Percentiles rank a stretch among this genome's conserved stretches.
Conservation (phyloP, 53 echinoderm and acorn worm genomes). For the Zoroaster sp. region DNA sequence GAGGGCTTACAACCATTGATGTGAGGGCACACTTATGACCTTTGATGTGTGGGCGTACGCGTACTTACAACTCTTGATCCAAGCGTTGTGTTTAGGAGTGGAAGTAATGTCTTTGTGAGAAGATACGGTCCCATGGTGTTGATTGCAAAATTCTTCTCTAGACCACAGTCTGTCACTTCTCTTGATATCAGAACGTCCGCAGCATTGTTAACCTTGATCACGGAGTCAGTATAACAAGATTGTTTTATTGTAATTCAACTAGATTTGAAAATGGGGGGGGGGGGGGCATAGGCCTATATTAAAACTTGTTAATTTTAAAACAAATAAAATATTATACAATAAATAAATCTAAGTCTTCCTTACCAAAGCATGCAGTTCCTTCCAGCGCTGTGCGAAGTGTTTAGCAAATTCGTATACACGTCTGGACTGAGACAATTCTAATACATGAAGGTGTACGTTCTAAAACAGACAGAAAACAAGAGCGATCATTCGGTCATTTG, state of each 20-base stretch:
- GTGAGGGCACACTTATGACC: too few species aligned
- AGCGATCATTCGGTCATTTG: too few species aligned
- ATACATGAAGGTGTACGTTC: conserved; percentile 80
- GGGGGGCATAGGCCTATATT: too few species aligned
- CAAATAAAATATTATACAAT: neutral
- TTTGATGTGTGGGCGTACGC: too few species aligned
- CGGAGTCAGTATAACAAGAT: too few species aligned
- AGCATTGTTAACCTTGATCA: conserved; percentile 83
- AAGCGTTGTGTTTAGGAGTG: conserved; percentile 42
- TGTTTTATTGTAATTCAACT: neutral
- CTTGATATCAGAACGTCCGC: conserved; percentile 59
- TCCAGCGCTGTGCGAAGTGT: conserved; percentile 64
- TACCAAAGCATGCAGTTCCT: conserved; percentile 80
- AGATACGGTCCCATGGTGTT: conserved; percentile 77
- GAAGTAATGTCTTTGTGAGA: conserved; percentile 72
- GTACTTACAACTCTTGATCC: conserved; percentile 81
- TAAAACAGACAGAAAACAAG: conserved; percentile 33
- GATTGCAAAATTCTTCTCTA: conserved; percentile 76
- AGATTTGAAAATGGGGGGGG: neutral
- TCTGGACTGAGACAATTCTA: conserved; percentile 80
- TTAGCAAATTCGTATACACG: conserved; percentile 77
- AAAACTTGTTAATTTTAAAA: neutral
- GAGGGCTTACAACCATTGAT: too few species aligned
- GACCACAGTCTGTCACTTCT: conserved; percentile 58
- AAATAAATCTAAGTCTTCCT: neutral